Evolutionary conservation across 2,888 invertebrate genomes (phyloP).

Genomic region (Pollenia griseotomentosa): DNA sequence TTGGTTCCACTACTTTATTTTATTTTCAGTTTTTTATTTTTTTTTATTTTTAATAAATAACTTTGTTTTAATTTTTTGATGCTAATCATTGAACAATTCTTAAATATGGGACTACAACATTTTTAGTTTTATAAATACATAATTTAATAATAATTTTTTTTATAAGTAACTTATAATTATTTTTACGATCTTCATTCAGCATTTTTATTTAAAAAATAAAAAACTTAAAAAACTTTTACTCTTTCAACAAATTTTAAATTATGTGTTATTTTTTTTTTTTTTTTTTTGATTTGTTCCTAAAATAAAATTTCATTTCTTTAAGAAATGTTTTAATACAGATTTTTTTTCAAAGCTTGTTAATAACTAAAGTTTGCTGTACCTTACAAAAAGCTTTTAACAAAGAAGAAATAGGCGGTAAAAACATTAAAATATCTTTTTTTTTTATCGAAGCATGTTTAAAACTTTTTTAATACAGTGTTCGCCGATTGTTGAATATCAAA

Average conservation of each 20-base stretch:
- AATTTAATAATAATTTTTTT: conserved; percentile 59
- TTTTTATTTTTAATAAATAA: conserved; percentile 61
- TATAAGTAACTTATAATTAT: conserved; percentile 70
- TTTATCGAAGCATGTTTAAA: too few relatives aligned
- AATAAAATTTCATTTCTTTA: neutral
- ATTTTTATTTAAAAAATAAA: conserved; percentile 54
- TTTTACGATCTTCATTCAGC: conserved; percentile 73
- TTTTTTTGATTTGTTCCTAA: neutral
- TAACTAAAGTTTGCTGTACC: too few relatives aligned
- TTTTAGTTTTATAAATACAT: conserved; percentile 71
- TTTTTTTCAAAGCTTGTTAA: too few relatives aligned
- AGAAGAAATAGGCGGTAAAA: too few relatives aligned
- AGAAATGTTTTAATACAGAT: neutral
- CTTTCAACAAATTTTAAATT: conserved; percentile 19
- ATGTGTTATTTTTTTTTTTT: neutral
- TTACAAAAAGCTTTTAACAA: too few relatives aligned
- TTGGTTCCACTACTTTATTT: conserved; percentile 80
- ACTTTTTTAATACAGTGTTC: too few relatives aligned
- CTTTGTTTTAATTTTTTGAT: conserved; percentile 60
- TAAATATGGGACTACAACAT: conserved; percentile 71
- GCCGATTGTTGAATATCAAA: too few relatives aligned
- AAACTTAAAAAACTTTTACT: conserved; percentile 24
- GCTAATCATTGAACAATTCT: conserved; percentile 72
- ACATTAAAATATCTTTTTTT: too few relatives aligned
- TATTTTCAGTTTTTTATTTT: conserved; percentile 72